Percentiles rank a stretch among this genome's conserved stretches.
Evolutionary conservation across 1,140 invertebrate species (phyloP).

Genomic region (Mamestra configurata): DNA sequence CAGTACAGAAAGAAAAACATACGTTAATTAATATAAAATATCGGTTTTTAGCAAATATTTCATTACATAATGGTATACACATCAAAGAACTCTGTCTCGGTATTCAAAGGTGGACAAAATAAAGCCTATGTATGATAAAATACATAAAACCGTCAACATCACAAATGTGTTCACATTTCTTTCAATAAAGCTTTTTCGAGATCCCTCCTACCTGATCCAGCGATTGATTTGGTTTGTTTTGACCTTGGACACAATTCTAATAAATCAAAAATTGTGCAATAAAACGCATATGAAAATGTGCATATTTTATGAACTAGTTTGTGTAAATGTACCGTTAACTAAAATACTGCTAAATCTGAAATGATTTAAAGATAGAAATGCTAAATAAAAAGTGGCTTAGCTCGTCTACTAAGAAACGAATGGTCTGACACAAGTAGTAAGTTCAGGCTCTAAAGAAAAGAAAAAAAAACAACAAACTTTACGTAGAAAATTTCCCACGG

Average conservation of each 20-base stretch:
- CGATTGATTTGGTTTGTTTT: background rate
- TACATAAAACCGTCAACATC: background rate
- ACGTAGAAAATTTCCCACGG: conserved; percentile 52
- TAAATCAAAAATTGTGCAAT: background rate
- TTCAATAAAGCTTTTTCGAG: conserved; percentile 52
- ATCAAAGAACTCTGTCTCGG: background rate
- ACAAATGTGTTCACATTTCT: conserved; percentile 29
- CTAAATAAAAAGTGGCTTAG: background rate
- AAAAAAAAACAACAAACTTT: conserved; percentile 53
- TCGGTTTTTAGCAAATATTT: background rate
- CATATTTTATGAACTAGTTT: background rate
- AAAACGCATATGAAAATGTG: background rate
- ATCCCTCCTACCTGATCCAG: conserved; percentile 4
- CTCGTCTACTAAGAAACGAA: background rate
- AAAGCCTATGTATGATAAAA: background rate
- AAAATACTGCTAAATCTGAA: background rate
- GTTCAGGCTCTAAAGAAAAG: background rate
- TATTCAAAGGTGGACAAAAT: background rate
- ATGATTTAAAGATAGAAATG: background rate
- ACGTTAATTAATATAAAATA: background rate
- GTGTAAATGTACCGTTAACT: background rate
- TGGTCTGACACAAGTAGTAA: background rate
- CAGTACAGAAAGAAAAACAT: background rate
- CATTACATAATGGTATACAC: conserved; percentile 16
- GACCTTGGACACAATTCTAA: background rate